Conservation (phyloP, 2,888 invertebrate species). For the Melipona bicolor region DNA sequence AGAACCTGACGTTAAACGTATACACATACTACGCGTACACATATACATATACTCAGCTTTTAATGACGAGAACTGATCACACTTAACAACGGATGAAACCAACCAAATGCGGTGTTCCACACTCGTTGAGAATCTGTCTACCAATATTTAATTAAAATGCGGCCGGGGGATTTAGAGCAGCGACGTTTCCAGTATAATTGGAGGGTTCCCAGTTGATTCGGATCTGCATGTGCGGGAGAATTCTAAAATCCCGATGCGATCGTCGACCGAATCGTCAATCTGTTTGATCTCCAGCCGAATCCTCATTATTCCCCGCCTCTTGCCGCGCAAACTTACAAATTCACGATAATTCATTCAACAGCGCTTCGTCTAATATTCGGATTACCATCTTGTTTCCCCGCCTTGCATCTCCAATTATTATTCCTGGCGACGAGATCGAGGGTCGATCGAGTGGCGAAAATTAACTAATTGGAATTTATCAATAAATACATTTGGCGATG, state of each 20-base stretch:
- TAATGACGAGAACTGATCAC: background rate
- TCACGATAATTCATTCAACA: no score
- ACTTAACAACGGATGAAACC: background rate
- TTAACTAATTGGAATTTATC: background rate
- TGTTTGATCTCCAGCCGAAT: slow-evolving; percentile 18
- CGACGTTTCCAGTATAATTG: slow-evolving; percentile 21
- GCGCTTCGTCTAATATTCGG: no score
- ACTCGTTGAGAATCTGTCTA: background rate
- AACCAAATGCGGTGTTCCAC: background rate
- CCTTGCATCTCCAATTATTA: background rate
- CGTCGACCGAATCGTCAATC: slow-evolving; percentile 17
- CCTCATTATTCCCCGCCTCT: background rate
- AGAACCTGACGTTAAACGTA: background rate
- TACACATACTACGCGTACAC: background rate
- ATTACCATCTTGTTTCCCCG: background rate
- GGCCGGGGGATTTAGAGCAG: slow-evolving; percentile 12
- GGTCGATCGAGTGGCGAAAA: background rate
- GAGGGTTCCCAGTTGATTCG: slow-evolving; percentile 18
- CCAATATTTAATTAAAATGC: slow-evolving; percentile 34
- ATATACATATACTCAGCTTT: background rate
- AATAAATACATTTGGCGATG: no score
- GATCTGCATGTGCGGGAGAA: slow-evolving; percentile 25
- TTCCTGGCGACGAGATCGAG: background rate
- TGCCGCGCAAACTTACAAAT: background rate
- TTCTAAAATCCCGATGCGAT: slow-evolving; percentile 19